Percentiles rank a stretch among this genome's conserved stretches.
Evolutionary conservation across 2,113 vertebrate genomes (phyloP).

Genomic region (Dromas ardeola): DNA sequence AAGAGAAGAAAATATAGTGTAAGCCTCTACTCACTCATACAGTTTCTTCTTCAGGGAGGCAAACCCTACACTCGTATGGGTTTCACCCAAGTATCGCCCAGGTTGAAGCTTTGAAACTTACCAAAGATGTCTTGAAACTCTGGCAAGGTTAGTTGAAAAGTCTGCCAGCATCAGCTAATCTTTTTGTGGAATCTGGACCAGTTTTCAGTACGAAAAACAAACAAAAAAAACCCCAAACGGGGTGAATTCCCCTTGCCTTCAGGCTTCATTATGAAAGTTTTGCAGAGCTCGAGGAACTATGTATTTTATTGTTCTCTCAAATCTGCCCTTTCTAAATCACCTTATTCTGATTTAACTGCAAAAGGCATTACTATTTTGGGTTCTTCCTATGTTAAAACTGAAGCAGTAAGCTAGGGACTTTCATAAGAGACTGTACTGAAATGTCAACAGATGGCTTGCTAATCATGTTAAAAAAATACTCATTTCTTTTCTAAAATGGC

Average conservation of each 20-base stretch:
- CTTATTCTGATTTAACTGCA: conserved; percentile 81
- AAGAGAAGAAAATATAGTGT: neutral
- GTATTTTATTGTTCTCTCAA: conserved; percentile 68
- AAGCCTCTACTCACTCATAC: neutral
- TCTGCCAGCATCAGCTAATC: conserved; percentile 33
- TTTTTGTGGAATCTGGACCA: conserved; percentile 48
- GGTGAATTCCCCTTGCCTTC: conserved; percentile 54
- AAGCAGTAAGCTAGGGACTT: conserved; percentile 81
- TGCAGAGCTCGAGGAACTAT: conserved; percentile 28
- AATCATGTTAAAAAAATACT: conserved; percentile 85
- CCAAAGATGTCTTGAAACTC: neutral
- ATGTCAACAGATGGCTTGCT: conserved; percentile 87
- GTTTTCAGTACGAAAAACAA: neutral
- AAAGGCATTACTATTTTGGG: conserved; percentile 84
- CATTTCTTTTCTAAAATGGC: conserved; percentile 79
- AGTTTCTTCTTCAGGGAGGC: neutral
- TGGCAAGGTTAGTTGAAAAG: conserved; percentile 29
- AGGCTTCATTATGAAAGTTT: conserved; percentile 55
- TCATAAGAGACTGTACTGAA: conserved; percentile 80
- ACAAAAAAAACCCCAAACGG: neutral
- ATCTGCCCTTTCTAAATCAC: conserved; percentile 78
- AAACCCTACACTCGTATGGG: neutral
- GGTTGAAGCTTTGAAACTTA: neutral
- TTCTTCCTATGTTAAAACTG: conserved; percentile 78
- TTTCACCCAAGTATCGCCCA: neutral